These are phyloP conservation scores for Chelonus formosanus DNA, from an alignment of 2,888 invertebrate genomes.

Conservation along the genomic window DNA sequence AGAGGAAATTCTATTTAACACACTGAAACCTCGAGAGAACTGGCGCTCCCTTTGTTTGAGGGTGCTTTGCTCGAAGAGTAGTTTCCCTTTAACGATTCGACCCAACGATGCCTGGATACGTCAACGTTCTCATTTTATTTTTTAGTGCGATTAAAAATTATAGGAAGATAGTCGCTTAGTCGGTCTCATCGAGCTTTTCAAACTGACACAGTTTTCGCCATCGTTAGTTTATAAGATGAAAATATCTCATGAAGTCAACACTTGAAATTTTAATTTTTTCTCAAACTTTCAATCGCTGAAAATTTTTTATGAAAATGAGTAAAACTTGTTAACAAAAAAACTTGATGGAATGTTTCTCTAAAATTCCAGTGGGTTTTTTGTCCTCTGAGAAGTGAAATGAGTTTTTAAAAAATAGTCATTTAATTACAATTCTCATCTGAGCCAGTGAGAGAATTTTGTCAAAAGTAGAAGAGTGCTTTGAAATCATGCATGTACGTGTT, in stretches of 20 bases:
- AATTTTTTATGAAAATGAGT: not conserved
- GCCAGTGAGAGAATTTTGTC: not conserved
- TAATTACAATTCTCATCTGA: constrained; percentile 10
- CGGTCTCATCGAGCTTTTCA: constrained; percentile 10
- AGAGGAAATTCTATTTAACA: not conserved
- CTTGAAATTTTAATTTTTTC: constrained; percentile 13
- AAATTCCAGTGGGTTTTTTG: too few species aligned
- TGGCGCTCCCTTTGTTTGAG: constrained; percentile 23
- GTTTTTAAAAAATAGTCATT: not conserved
- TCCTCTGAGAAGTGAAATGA: not conserved
- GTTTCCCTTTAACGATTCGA: constrained; percentile 40
- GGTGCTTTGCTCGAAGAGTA: constrained; percentile 29
- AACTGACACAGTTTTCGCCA: too few species aligned
- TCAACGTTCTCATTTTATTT: constrained; percentile 28
- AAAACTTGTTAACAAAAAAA: not conserved
- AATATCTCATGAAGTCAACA: constrained; percentile 3
- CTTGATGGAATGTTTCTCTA: too few species aligned
- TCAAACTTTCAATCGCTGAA: not conserved
- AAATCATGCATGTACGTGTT: constrained; percentile 5
- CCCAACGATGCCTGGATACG: constrained; percentile 15
- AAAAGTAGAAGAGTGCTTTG: constrained; percentile 11
- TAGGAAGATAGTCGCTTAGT: constrained; percentile 16
- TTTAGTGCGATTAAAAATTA: constrained; percentile 34
- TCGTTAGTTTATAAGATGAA: constrained; percentile 1
- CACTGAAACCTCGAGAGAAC: not conserved